Evolutionary conservation across 2,797 vertebrate genomes (phyloP).

Genomic region (Macropus fuliginosus): DNA sequence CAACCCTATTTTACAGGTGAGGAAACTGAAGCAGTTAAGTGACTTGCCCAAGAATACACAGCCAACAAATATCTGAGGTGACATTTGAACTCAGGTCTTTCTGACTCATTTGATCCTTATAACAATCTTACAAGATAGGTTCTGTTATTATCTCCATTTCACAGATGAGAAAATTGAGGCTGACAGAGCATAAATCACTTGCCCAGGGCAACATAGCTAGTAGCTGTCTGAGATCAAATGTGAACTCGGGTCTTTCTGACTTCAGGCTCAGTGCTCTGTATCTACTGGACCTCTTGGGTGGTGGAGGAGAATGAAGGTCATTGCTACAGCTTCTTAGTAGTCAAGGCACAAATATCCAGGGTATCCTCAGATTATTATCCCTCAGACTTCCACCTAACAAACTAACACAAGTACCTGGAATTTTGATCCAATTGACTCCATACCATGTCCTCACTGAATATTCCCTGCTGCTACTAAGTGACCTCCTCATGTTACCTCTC

Average conservation of each 20-base stretch:
- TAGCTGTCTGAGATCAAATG: background rate
- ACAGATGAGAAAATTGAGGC: background rate
- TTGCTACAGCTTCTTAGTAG: background rate
- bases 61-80: background rate
- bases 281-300: background rate
- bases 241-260: background rate
- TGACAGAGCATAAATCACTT: background rate
- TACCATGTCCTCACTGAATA: background rate
- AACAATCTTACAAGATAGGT: background rate
- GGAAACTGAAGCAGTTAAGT: background rate
- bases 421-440: background rate
- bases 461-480: background rate
- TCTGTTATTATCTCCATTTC: background rate
- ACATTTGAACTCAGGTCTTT: background rate
- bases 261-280: background rate
- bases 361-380: background rate
- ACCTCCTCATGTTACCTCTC: background rate
- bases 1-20: background rate
- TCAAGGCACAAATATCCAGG: background rate
- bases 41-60: background rate
- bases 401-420: background rate
- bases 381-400: background rate
- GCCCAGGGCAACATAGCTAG: background rate
- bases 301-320: background rate
- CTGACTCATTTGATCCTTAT: background rate